These are phyloP conservation scores for Merodon equestris DNA, from an alignment of 2,888 invertebrate species.

Conservation along the genomic window DNA sequence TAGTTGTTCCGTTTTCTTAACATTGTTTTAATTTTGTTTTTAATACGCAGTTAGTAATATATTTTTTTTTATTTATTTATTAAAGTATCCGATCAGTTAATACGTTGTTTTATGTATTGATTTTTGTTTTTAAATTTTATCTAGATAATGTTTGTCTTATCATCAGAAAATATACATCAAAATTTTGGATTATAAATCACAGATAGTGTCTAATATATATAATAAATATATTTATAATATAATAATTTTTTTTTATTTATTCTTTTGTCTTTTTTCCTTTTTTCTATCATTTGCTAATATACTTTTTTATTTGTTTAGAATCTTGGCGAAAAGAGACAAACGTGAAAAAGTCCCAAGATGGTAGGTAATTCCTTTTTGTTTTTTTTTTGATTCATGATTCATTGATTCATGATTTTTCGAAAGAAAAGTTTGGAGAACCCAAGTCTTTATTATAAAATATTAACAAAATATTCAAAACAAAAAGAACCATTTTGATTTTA, in stretches of 20 bases:
- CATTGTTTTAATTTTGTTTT: constrained; percentile 32
- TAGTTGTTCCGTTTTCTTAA: constrained; percentile 50
- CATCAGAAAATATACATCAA: constrained; percentile 79
- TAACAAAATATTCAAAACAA: background rate
- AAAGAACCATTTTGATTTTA: constrained; percentile 32
- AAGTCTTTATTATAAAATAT: constrained; percentile 3
- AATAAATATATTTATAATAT: constrained; percentile 65
- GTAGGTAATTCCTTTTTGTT: no score
- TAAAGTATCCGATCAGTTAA: constrained; percentile 65
- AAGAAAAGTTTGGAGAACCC: no score
- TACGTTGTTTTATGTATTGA: constrained; percentile 17
- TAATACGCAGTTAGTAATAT: constrained; percentile 70
- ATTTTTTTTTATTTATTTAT: constrained; percentile 69
- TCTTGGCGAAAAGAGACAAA: constrained; percentile 61
- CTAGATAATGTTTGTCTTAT: constrained; percentile 70
- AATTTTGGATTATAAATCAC: constrained; percentile 80
- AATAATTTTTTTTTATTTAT: constrained; percentile 42
- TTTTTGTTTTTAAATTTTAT: constrained; percentile 66
- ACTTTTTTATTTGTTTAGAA: constrained; percentile 52
- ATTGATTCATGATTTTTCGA: no score
- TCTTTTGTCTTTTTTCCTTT: constrained; percentile 35
- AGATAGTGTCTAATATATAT: constrained; percentile 77
- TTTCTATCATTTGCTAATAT: constrained; percentile 61
- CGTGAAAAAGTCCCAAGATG: constrained; percentile 43
- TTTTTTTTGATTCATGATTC: no score